Evolutionary conservation across 2,888 invertebrate genomes (phyloP), one percentile per base, ranked within the genome.

Genomic region (Sympetrum striolatum): DNA sequence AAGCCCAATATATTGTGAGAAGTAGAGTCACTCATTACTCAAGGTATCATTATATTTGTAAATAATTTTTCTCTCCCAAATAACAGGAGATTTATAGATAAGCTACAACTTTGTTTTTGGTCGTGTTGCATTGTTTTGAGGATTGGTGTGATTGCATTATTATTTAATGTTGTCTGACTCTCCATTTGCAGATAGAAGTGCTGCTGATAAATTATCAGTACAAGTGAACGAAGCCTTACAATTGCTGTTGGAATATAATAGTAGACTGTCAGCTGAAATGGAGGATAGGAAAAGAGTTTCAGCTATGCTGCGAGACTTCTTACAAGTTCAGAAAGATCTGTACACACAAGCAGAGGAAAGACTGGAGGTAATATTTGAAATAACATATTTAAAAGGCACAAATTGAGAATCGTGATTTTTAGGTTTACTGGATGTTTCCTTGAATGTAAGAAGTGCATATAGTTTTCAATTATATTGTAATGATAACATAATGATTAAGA

Each of bases 171-270:
- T 0, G 10, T 14, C 31, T 44, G 10, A 22, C 64, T 31, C 22
- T 86, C 0, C 91, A 82, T 92, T 94, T 94, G 48, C 94, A 95
- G 97, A 97, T 94, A 97, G 97, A 93, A 96, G 97, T 92, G 96
- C 97, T 22, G 98, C 98, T 0, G 95, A 97, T 92, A 96, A 96
- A 92, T 94, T 99, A 90, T 96, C 97, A 91, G 95, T 95, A 2
- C 96, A 98, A 93, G 98, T 99, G 14, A 97, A 98, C 92, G 98
- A 98, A 91, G 99, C 99, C 0, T 97, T 98, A 90, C 95, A 96
- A 90, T 94, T 99, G 90, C 94, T 99, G 81, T 97, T 97, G 31
- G 98, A 98, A 91, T 99, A 99, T 93, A 99, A 99, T 93, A 95
- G 96, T 91, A 95, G 99, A 92, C 95, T 99, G 22, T 95, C 97